phyloP scores from a whole-genome alignment of 2,888 invertebrate species.

The Lasioglossum villosulum region DNA sequence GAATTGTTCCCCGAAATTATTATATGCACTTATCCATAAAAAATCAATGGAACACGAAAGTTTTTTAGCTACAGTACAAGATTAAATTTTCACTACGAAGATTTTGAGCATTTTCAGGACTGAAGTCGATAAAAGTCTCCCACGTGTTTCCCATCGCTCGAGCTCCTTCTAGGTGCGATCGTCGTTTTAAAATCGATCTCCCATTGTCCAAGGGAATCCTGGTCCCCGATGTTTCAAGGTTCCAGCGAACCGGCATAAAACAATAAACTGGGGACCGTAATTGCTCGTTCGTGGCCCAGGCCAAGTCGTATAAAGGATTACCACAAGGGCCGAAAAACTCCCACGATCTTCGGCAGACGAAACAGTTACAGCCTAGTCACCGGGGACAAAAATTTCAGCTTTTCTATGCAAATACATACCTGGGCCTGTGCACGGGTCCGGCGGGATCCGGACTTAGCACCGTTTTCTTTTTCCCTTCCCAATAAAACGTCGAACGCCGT shows the following conservation, averaged over 20 bases:
- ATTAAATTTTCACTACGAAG: background rate
- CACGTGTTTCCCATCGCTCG: background rate
- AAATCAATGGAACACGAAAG: background rate
- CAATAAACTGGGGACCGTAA: conserved; percentile 38
- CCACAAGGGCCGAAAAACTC: conserved; percentile 68
- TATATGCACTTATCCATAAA: background rate
- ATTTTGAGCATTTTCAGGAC: background rate
- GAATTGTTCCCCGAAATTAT: background rate
- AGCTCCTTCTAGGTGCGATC: background rate
- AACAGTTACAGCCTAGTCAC: conserved; percentile 67
- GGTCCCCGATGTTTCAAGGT: background rate
- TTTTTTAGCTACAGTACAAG: background rate
- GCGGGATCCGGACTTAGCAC: conserved; percentile 51
- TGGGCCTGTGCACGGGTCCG: conserved; percentile 44
- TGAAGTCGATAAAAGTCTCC: background rate
- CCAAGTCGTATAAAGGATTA: conserved; percentile 70
- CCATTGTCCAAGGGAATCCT: background rate
- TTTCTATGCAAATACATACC: conserved; percentile 79
- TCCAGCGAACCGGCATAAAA: conserved; percentile 22
- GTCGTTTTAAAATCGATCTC: background rate
- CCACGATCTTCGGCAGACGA: conserved; percentile 70
- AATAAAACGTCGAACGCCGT: conserved; percentile 78
- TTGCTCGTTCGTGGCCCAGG: conserved; percentile 22
- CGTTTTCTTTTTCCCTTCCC: conserved; percentile 72
- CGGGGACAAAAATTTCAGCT: conserved; percentile 70